Percentiles rank a stretch among this genome's conserved stretches.
These are phyloP conservation scores for Altica lythri DNA, from an alignment of 2,888 invertebrate species.

Conservation along the genomic window DNA sequence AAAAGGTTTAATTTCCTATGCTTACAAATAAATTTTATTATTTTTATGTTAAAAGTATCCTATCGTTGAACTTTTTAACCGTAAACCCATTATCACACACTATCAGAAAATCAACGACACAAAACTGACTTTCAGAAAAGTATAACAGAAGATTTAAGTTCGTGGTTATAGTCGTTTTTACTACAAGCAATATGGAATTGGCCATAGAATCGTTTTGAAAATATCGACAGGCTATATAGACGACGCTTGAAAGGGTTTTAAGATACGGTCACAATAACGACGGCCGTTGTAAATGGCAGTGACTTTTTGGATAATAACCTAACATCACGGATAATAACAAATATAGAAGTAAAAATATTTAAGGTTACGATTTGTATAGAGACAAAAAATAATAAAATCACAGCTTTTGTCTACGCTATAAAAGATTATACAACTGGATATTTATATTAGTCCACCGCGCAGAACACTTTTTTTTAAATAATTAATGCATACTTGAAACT, in stretches of 20 bases:
- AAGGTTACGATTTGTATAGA: not conserved
- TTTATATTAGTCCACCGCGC: too few species aligned
- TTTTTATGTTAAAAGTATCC: too few species aligned
- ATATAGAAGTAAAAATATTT: not conserved
- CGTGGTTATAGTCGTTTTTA: not conserved
- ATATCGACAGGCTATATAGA: conserved; percentile 3
- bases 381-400: too few species aligned
- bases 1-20: too few species aligned
- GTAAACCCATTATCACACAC: too few species aligned
- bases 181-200: not conserved
- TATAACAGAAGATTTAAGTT: conserved; percentile 1
- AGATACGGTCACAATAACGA: not conserved
- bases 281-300: not conserved
- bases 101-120: conserved; percentile 15
- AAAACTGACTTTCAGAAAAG: not conserved
- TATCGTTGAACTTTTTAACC: too few species aligned
- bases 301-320: too few species aligned
- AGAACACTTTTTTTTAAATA: too few species aligned
- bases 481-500: too few species aligned
- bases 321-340: not conserved
- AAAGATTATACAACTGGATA: too few species aligned
- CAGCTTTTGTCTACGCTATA: too few species aligned
- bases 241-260: not conserved
- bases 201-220: not conserved
- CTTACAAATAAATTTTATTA: too few species aligned